A percentile compares a stretch with the other conserved stretches of the same genome.
These are phyloP conservation scores for Drosophila cracens DNA, from an alignment of 2,888 invertebrate species.

Conservation along the genomic window DNA sequence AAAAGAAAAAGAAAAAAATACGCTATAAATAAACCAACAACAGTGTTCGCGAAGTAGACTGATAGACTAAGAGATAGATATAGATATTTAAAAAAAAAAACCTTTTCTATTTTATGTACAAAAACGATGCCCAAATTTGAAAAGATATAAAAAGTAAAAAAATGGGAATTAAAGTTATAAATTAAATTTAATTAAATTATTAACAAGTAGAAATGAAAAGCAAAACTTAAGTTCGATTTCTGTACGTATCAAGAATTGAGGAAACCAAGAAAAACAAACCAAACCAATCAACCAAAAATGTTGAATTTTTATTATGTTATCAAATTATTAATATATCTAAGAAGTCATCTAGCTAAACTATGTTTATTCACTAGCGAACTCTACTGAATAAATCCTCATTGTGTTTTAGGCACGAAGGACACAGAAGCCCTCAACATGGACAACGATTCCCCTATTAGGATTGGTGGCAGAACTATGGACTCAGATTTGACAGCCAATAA, in stretches of 20 bases:
- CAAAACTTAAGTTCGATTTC: background rate
- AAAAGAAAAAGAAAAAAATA: conserved; percentile 20
- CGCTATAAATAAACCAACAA: conserved; percentile 9
- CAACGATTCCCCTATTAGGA: background rate
- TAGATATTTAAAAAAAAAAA: too few species aligned
- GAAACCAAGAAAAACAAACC: background rate
- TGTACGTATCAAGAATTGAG: background rate
- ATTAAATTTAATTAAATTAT: background rate
- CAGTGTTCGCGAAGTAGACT: background rate
- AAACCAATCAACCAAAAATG: background rate
- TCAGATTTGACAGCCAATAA: background rate
- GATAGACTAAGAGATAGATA: background rate
- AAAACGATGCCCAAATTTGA: background rate
- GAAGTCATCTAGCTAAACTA: background rate
- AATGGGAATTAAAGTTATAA: background rate
- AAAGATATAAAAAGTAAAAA: background rate
- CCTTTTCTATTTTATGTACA: background rate
- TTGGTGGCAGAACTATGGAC: background rate
- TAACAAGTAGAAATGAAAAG: background rate
- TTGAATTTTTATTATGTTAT: background rate
- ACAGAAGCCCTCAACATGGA: background rate
- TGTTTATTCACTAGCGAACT: background rate
- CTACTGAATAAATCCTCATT: background rate
- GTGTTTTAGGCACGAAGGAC: background rate
- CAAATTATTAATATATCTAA: background rate